Base-by-base conservation (phyloP, 2,797 vertebrate species). In the Gephyroberyx darwinii region DNA sequence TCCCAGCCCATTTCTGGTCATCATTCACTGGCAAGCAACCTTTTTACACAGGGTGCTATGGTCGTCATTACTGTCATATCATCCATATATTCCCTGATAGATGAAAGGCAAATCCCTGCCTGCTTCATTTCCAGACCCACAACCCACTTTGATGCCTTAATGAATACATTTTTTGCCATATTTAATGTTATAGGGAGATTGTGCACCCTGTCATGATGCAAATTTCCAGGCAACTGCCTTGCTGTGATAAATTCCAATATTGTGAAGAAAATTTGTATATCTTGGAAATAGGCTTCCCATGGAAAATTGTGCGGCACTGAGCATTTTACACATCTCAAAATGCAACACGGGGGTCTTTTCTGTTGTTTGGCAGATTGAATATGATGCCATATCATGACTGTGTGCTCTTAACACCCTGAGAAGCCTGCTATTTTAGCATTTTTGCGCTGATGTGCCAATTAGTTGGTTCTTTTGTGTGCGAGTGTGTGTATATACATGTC, bases 381-480 rank as follows among this genome's bases (percentile, higher is more conserved):
- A 26, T 26, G 22, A 26, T 26, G 22, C 22, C 22, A 26, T 1
- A 26, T 26, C 22, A 26, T 26, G 22, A 1, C 65, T 58, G 58
- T 52, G 33, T 48, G 20, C 20, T 51, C 10, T 51, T 60, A 69
- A 77, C 54, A 82, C 66, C 53, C 35, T 6, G 26, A 69, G 56
- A 69, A 26, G 53, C 53, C 51, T 59, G 41, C 43, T 76, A 1
- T 70, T 75, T 58, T 10, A 60, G 30, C 55, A 26, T 55, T 66
- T 22, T 55, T 75, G 68, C 53, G 69, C 48, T 55, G 14, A 37
- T 82, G 75, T 81, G 60, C 77, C 71, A 85, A 85, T 86, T 85
- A 84, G 63, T 37, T 17, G 52, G 16, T 63, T 60, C 62, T 71
- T 71, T 47, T 53, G 22, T 17, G 50, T 45, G 43, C 17, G 39